Percentiles rank a stretch among this genome's conserved stretches.
phyloP scores from a whole-genome alignment of 2,888 invertebrate genomes.

The Leptinotarsa peninsularis region DNA sequence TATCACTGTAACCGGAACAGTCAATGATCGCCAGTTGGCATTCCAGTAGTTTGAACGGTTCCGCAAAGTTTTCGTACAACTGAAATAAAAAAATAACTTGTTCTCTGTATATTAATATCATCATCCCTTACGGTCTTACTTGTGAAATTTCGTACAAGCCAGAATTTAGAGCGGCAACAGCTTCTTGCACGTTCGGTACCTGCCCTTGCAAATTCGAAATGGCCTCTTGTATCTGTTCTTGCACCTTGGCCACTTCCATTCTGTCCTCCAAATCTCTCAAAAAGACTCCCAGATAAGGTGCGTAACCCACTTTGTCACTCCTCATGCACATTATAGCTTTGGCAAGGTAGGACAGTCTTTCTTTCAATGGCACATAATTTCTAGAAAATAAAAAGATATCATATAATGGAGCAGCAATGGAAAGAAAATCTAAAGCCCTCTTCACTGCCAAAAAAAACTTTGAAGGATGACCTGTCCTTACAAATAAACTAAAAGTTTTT shows the following conservation, averaged over 20 bases:
- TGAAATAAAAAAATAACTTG: conserved; percentile 58
- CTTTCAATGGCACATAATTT: conserved; percentile 78
- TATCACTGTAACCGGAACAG: conserved; percentile 92
- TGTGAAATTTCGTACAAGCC: conserved; percentile 89
- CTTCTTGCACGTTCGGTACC: conserved; percentile 66
- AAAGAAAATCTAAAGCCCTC: too few relatives aligned
- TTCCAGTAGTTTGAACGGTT: conserved; percentile 90
- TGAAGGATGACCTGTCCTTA: too few relatives aligned
- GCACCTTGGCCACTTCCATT: conserved; percentile 89
- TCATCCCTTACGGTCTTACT: conserved; percentile 63
- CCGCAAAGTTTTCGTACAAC: conserved; percentile 93
- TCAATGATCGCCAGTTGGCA: conserved; percentile 95
- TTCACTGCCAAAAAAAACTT: too few relatives aligned
- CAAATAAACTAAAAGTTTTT: too few relatives aligned
- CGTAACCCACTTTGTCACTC: conserved; percentile 82
- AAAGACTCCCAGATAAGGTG: conserved; percentile 80
- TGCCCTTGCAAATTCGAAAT: conserved; percentile 69
- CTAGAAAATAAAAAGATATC: conserved; percentile 66
- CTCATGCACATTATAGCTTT: conserved; percentile 96
- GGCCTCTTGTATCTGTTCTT: conserved; percentile 77
- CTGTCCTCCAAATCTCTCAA: conserved; percentile 92
- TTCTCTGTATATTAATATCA: conserved; percentile 7
- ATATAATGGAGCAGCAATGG: not conserved
- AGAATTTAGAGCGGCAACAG: conserved; percentile 80
- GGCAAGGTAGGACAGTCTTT: conserved; percentile 91